Conservation (phyloP, 2,888 invertebrate genomes). For the Cordilura impudica region DNA sequence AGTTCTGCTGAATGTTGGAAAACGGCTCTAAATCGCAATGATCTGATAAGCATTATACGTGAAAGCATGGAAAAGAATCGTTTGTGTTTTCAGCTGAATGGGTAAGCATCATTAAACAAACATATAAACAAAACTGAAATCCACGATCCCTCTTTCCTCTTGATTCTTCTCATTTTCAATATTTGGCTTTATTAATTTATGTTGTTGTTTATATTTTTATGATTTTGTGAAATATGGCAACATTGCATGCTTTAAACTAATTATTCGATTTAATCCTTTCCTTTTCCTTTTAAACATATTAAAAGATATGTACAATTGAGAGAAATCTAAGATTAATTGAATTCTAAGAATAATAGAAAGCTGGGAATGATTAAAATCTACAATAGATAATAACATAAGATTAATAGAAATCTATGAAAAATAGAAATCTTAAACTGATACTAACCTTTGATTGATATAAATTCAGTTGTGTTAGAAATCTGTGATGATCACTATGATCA, state of each 20-base stretch:
- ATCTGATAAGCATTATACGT: slow-evolving; percentile 91
- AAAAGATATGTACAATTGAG: too few species aligned
- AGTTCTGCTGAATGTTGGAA: slow-evolving; percentile 80
- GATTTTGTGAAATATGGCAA: slow-evolving; percentile 58
- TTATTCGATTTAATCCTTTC: neutral
- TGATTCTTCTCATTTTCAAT: neutral
- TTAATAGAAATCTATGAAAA: too few species aligned
- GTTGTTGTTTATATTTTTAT: slow-evolving; percentile 9
- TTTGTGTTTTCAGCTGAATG: slow-evolving; percentile 89
- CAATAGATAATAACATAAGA: too few species aligned
- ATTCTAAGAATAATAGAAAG: too few species aligned
- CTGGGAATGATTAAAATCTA: too few species aligned
- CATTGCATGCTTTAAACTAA: slow-evolving; percentile 42
- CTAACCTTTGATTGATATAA: too few species aligned
- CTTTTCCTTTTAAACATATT: neutral
- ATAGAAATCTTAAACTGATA: too few species aligned
- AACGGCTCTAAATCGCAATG: slow-evolving; percentile 87
- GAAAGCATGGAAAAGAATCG: slow-evolving; percentile 95
- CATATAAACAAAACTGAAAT: neutral
- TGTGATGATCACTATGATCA: too few species aligned
- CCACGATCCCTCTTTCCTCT: neutral
- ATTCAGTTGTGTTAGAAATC: too few species aligned
- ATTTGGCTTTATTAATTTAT: neutral
- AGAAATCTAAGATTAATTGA: too few species aligned
- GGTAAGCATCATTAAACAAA: slow-evolving; percentile 79